A percentile compares a stretch with the other conserved stretches of the same genome.
Evolutionary conservation across 1,140 invertebrate species (phyloP).

Genomic region (Tribolium castaneum): DNA sequence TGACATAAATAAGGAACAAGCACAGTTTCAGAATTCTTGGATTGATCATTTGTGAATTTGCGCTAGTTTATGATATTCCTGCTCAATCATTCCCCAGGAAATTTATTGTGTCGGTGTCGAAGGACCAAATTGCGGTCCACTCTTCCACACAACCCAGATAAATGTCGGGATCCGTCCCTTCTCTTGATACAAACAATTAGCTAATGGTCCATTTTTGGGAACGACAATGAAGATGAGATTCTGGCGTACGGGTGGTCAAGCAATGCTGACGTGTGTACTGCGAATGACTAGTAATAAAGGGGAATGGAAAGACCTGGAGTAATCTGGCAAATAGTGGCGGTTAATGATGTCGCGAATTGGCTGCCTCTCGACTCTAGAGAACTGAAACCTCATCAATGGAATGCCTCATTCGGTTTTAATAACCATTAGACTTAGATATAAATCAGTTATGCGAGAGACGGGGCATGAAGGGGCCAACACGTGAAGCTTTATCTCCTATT

Average conservation of each 20-base stretch:
- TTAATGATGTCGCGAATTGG: conserved; percentile 16
- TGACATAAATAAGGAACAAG: background rate
- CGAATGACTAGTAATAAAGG: conserved; percentile 12
- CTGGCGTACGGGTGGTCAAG: background rate
- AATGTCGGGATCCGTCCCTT: conserved; percentile 1
- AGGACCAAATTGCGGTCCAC: background rate
- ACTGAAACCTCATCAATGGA: background rate
- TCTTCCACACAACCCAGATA: background rate
- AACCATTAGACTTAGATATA: background rate
- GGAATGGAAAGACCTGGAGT: conserved; percentile 3
- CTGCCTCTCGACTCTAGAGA: background rate
- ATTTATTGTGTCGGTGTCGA: background rate
- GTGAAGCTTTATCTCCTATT: background rate
- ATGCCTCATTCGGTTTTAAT: background rate
- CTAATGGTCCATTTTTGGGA: conserved; percentile 23
- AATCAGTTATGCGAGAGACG: background rate
- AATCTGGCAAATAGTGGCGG: conserved; percentile 5
- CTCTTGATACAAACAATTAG: conserved; percentile 19
- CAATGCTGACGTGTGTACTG: conserved; percentile 9
- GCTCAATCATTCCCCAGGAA: background rate
- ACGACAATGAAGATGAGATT: conserved; percentile 11
- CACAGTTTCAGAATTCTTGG: background rate
- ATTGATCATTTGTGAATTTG: background rate
- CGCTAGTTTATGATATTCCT: background rate
- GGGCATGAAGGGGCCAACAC: background rate